Conservation (phyloP, 2,888 invertebrate genomes). For the Pristionchus fissidentatus region DNA sequence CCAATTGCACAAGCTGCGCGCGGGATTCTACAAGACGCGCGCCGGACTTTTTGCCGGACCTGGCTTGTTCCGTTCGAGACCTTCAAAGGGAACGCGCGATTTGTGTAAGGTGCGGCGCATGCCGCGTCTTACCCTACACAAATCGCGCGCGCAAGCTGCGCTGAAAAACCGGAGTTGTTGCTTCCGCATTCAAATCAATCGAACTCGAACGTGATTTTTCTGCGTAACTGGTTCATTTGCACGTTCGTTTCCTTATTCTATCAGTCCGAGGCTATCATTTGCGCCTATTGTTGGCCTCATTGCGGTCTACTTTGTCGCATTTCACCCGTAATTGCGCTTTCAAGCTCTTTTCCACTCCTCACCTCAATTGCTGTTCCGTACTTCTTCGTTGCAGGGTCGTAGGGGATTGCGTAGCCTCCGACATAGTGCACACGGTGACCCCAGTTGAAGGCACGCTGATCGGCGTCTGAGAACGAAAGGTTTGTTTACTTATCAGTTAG, state of each 20-base stretch:
- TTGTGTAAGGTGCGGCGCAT: no score
- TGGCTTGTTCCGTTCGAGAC: no score
- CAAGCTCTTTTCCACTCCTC: slow-evolving; percentile 51
- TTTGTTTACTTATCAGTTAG: background rate
- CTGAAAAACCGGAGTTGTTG: no score
- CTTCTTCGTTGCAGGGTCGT: slow-evolving; percentile 51
- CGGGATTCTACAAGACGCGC: no score
- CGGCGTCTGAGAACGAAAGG: slow-evolving; percentile 49
- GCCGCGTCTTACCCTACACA: no score
- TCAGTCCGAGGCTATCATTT: no score
- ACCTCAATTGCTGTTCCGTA: slow-evolving; percentile 56
- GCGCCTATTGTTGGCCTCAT: background rate
- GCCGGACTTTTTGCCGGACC: no score
- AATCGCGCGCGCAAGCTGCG: no score
- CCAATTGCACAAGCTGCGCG: no score
- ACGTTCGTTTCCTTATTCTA: background rate
- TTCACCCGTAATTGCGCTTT: slow-evolving; percentile 51
- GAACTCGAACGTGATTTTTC: background rate
- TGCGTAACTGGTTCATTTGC: background rate
- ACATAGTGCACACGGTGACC: slow-evolving; percentile 58
- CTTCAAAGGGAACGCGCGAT: no score
- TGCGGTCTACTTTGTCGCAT: background rate
- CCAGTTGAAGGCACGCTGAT: slow-evolving; percentile 56
- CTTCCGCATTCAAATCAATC: background rate
- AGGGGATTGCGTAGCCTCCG: slow-evolving; percentile 59